Percentiles rank a stretch among this genome's conserved stretches.
Evolutionary conservation across 2,888 invertebrate species (phyloP).

Genomic region (Bellardia bayeri): DNA sequence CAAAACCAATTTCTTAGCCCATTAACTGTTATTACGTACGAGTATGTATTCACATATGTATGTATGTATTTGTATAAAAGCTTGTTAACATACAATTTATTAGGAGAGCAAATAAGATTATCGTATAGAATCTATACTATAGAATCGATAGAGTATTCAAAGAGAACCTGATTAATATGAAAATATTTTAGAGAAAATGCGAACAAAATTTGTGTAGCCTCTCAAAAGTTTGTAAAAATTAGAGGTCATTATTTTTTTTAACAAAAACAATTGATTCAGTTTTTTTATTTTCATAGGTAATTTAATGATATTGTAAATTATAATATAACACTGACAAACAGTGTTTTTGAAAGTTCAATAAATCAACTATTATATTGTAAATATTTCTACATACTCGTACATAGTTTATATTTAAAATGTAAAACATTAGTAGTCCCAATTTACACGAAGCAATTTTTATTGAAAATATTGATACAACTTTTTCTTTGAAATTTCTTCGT

Average conservation of each 20-base stretch:
- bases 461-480: no score
- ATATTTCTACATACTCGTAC: neutral
- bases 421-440: neutral
- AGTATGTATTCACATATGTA: neutral
- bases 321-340: neutral
- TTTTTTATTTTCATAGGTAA: neutral
- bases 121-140: neutral
- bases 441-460: no score
- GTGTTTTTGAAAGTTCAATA: conserved; percentile 22
- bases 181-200: neutral
- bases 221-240: conserved; percentile 21
- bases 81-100: neutral
- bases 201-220: neutral
- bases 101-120: neutral
- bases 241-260: conserved; percentile 7
- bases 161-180: neutral
- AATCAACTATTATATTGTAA: neutral
- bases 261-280: neutral
- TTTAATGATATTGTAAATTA: conserved; percentile 15
- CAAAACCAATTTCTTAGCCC: neutral
- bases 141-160: neutral
- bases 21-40: neutral
- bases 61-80: neutral
- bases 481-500: no score
- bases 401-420: neutral